These are phyloP conservation scores for Plectrocnemia conspersa DNA, from an alignment of 1,140 invertebrate genomes.

Conservation along the genomic window DNA sequence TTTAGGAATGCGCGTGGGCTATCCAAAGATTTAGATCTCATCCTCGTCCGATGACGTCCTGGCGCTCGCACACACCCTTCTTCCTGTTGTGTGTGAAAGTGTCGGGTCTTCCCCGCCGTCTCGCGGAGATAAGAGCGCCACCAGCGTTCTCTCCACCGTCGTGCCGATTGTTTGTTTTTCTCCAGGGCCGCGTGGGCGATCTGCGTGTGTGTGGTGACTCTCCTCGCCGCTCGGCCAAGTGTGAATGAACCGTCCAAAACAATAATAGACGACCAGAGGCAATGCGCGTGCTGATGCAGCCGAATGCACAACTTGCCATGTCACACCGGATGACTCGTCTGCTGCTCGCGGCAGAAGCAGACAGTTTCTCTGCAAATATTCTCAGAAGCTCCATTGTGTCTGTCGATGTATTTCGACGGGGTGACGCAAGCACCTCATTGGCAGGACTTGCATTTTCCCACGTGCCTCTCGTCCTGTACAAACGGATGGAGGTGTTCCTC, in stretches of 20 bases:
- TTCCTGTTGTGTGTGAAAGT: background rate
- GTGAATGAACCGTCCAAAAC: conserved; percentile 22
- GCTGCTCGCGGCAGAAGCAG: too few relatives aligned
- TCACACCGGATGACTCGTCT: too few relatives aligned
- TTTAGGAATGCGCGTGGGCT: too few relatives aligned
- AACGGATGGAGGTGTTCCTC: too few relatives aligned
- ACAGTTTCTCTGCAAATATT: too few relatives aligned
- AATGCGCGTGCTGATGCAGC: too few relatives aligned
- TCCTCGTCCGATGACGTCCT: background rate
- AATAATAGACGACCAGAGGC: conserved; percentile 20
- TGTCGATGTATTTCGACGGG: too few relatives aligned
- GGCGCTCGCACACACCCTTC: background rate
- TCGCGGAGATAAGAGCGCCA: background rate
- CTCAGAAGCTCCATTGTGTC: too few relatives aligned
- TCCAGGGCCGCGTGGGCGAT: conserved; percentile 11
- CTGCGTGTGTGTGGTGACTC: conserved; percentile 12
- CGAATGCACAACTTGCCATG: too few relatives aligned
- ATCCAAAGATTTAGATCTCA: background rate
- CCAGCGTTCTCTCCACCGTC: background rate
- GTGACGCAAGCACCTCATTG: too few relatives aligned
- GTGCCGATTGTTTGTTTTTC: conserved; percentile 12
- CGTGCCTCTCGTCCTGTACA: too few relatives aligned
- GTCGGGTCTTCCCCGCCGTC: background rate
- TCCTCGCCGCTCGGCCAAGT: conserved; percentile 19
- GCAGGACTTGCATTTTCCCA: too few relatives aligned